Evolutionary conservation across 2,113 vertebrate species (phyloP).

Genomic region (Scomber colias): DNA sequence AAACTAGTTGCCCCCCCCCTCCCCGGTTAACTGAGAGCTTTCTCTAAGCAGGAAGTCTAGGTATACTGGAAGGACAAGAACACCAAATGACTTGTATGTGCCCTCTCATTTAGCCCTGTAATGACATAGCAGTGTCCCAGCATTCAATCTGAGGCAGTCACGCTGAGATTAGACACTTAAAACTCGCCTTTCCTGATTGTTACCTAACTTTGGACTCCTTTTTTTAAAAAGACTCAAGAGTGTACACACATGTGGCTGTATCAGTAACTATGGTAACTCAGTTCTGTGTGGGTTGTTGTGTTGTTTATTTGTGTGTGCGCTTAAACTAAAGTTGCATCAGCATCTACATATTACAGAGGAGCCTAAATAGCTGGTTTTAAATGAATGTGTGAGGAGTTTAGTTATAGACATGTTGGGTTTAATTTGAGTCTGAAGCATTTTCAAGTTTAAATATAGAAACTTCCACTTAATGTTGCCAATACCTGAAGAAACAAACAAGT

Average conservation of each 20-base stretch:
- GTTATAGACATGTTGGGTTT: slow-evolving; percentile 12
- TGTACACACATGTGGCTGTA: slow-evolving; percentile 3
- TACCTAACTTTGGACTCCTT: slow-evolving; percentile 9
- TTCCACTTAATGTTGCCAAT: neutral
- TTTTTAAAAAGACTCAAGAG: slow-evolving; percentile 25
- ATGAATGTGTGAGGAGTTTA: neutral
- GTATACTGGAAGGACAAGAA: slow-evolving; percentile 45
- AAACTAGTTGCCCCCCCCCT: slow-evolving; percentile 28
- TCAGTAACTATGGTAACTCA: neutral
- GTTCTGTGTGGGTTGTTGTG: too few relatives aligned
- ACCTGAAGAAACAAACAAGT: neutral
- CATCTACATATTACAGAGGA: slow-evolving; percentile 16
- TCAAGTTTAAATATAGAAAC: too few relatives aligned
- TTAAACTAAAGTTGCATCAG: neutral
- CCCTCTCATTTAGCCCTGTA: slow-evolving; percentile 67
- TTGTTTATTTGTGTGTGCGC: neutral
- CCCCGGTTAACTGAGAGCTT: slow-evolving; percentile 52
- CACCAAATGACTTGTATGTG: slow-evolving; percentile 49
- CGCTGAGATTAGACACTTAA: slow-evolving; percentile 40
- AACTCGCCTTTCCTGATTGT: slow-evolving; percentile 46
- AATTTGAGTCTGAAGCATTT: slow-evolving; percentile 7
- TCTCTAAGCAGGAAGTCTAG: slow-evolving; percentile 65
- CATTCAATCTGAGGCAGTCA: slow-evolving; percentile 40
- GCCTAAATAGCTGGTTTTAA: neutral
- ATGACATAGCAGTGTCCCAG: slow-evolving; percentile 56